These are phyloP conservation scores for Helleia helle DNA, from an alignment of 2,888 invertebrate genomes.

Conservation along the genomic window DNA sequence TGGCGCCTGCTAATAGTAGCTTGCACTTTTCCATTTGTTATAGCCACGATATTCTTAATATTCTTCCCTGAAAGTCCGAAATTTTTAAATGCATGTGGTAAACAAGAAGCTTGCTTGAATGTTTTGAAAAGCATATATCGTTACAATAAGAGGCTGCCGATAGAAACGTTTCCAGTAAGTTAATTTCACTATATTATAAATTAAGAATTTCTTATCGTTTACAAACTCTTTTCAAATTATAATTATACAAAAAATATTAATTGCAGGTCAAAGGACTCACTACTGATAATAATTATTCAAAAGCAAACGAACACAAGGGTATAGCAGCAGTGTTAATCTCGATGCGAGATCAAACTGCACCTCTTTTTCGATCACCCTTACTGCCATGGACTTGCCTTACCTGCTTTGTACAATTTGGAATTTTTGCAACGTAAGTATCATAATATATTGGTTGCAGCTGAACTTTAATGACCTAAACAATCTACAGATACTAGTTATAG, in stretches of 20 bases:
- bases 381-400: constrained; percentile 60
- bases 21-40: constrained; percentile 76
- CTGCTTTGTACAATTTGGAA: constrained; percentile 77
- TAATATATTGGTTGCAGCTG: too few relatives aligned
- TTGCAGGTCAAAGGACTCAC: constrained; percentile 43
- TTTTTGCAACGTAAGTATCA: constrained; percentile 79
- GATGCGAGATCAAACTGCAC: constrained; percentile 72
- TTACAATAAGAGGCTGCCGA: constrained; percentile 36
- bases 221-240: too few relatives aligned
- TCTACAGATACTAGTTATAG: too few relatives aligned
- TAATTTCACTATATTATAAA: background rate
- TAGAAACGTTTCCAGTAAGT: constrained; percentile 47
- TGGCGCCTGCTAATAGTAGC: constrained; percentile 84
- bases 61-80: constrained; percentile 86
- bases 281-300: constrained; percentile 28
- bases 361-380: constrained; percentile 70
- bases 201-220: background rate
- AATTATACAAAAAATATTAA: background rate
- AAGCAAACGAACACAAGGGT: constrained; percentile 28
- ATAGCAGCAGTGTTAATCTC: constrained; percentile 50
- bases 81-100: constrained; percentile 78
- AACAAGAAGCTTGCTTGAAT: constrained; percentile 71
- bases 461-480: too few relatives aligned
- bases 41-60: constrained; percentile 72
- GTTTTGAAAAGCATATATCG: constrained; percentile 53